These are phyloP conservation scores for Nomada ruficornis DNA, from an alignment of 2,888 invertebrate species.

Conservation along the genomic window DNA sequence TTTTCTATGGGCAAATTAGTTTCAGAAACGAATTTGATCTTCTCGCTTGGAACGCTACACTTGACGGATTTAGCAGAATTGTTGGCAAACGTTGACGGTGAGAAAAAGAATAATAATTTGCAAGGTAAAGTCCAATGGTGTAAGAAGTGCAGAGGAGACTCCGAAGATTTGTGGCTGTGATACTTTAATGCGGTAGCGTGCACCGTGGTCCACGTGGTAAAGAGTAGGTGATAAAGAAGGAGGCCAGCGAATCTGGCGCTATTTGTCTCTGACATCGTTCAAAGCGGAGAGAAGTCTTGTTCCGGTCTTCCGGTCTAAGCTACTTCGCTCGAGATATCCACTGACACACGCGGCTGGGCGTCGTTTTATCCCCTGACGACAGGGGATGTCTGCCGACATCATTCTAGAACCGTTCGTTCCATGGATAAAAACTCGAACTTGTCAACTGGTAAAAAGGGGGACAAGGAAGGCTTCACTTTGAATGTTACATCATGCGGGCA, in stretches of 20 bases:
- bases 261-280: slow-evolving; percentile 69
- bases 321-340: slow-evolving; percentile 47
- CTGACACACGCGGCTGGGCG: slow-evolving; percentile 31
- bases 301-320: slow-evolving; percentile 61
- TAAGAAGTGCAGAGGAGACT: neutral
- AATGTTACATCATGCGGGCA: slow-evolving; percentile 21
- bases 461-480: slow-evolving; percentile 14
- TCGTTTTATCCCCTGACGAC: slow-evolving; percentile 57
- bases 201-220: slow-evolving; percentile 10
- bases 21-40: too few relatives aligned
- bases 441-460: slow-evolving; percentile 4
- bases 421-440: slow-evolving; percentile 40
- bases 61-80: neutral
- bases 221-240: slow-evolving; percentile 38
- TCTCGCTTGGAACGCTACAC: too few relatives aligned
- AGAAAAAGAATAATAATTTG: neutral
- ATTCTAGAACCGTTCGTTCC: slow-evolving; percentile 19
- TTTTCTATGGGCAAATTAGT: neutral
- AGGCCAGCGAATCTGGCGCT: slow-evolving; percentile 50
- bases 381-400: slow-evolving; percentile 35
- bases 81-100: neutral
- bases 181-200: slow-evolving; percentile 47
- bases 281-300: slow-evolving; percentile 61
- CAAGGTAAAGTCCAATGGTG: neutral
- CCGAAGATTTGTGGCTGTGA: slow-evolving; percentile 40